Evolutionary conservation across 2,888 invertebrate genomes (phyloP), one percentile per base, ranked within the genome.

Genomic region (Abrostola triplasia): DNA sequence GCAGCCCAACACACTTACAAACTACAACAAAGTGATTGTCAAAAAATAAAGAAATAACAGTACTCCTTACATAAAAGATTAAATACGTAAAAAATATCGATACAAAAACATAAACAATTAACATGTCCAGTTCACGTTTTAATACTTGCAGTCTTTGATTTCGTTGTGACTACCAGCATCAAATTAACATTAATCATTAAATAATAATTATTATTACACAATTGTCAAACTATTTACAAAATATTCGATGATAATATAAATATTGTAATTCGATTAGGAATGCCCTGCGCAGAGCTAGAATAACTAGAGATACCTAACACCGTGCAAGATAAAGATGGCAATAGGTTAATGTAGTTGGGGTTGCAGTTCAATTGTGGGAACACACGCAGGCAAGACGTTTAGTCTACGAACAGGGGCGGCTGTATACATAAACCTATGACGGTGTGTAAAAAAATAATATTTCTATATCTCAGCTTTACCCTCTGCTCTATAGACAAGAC

Each of bases 111-210:
- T 76, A 81, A 84, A 80, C 80, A 79, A 80, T 81, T 84, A 88
- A 90, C 88, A 89, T 86, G 86, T 92, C 90, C 90, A 89, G 84
- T 84, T 82, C 83, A 88, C 84, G 79, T 76, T 76, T 86, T 83
- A 91, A 90, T 86, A 92, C 91, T 88, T 82, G 93, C 94, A 94
- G 94, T 94, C 94, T 94, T 94, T 92, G 90, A 90, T 91, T 93
- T 92, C 93, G 90, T 94, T 94, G 94, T 93, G 94, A 94, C 94
- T 93, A 94, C 91, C 88, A 92, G 92, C 90, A 88, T 91, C 86
- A 84, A 80, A 83, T 82, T 80, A 87, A 86, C 79, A 81, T 80
- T 76, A 77, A 80, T 84, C 77, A 83, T 85, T 79, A 72, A 73
- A 69, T 69, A 67, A 75, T 70, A 73, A 67, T 67, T 69, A 74